Evolutionary conservation across 2,113 vertebrate genomes (phyloP).

Genomic region (Varanus salvator): DNA sequence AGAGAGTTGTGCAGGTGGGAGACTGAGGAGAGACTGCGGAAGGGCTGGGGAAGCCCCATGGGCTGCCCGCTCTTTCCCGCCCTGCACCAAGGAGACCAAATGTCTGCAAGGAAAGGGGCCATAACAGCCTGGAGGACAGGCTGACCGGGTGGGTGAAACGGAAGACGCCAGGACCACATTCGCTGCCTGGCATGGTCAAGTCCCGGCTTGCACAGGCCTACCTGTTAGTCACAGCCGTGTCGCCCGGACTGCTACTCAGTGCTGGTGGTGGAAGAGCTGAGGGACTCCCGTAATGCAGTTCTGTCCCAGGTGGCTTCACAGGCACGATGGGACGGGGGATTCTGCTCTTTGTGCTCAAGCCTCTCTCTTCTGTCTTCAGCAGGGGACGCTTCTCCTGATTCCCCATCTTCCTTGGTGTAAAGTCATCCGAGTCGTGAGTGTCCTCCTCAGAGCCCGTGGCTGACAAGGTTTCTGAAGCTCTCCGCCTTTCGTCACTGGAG

Average conservation of each 20-base stretch:
- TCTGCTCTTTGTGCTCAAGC: slow-evolving; percentile 79
- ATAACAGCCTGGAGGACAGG: not conserved
- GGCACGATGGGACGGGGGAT: slow-evolving; percentile 88
- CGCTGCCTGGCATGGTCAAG: not conserved
- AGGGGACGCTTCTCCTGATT: slow-evolving; percentile 59
- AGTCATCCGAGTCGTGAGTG: slow-evolving; percentile 84
- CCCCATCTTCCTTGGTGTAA: slow-evolving; percentile 73
- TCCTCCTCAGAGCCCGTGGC: slow-evolving; percentile 93
- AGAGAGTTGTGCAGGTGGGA: too few relatives aligned
- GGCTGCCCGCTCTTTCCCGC: too few relatives aligned
- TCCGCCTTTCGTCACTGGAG: slow-evolving; percentile 85
- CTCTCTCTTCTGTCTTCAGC: slow-evolving; percentile 72
- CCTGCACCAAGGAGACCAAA: not conserved
- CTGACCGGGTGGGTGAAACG: not conserved
- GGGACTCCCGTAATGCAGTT: slow-evolving; percentile 42
- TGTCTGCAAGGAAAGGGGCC: not conserved
- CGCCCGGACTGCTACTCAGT: slow-evolving; percentile 59
- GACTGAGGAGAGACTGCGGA: too few relatives aligned
- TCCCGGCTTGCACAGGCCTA: slow-evolving; percentile 56
- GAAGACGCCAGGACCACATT: not conserved
- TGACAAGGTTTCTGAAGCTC: slow-evolving; percentile 87
- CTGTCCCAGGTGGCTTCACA: slow-evolving; percentile 63
- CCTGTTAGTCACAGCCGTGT: slow-evolving; percentile 75
- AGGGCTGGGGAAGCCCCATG: not conserved
- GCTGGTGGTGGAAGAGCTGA: not conserved